These are phyloP conservation scores for Amitus sp. DNA, from an alignment of 2,888 invertebrate species.

Conservation along the genomic window DNA sequence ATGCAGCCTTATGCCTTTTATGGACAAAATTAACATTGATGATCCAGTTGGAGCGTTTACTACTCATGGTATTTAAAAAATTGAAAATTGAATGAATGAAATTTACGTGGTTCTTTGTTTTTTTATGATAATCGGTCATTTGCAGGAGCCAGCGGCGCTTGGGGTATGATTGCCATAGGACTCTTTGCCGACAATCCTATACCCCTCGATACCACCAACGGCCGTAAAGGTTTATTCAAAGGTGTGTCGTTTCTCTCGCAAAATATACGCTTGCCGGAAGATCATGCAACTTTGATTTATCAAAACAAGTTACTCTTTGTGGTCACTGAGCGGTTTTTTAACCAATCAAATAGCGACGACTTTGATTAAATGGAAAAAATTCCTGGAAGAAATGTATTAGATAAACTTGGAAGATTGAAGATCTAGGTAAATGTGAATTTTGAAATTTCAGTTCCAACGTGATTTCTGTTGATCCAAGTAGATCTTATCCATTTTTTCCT, in stretches of 20 bases:
- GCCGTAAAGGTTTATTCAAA: conserved; percentile 79
- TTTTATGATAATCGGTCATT: not conserved
- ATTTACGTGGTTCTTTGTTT: conserved; percentile 1
- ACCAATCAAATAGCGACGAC: too few species aligned
- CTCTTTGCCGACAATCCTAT: conserved; percentile 87
- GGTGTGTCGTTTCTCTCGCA: conserved; percentile 66
- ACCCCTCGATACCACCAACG: conserved; percentile 83
- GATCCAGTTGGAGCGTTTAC: conserved; percentile 93
- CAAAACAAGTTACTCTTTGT: too few species aligned
- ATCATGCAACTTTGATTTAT: too few species aligned
- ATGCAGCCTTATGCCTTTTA: conserved; percentile 76
- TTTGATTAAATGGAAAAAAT: too few species aligned
- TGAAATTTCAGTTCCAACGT: too few species aligned
- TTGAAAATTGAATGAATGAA: conserved; percentile 6
- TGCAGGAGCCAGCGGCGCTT: conserved; percentile 64
- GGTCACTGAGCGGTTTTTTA: too few species aligned
- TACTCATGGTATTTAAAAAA: conserved; percentile 75
- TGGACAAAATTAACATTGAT: conserved; percentile 83
- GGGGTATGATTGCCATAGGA: conserved; percentile 88
- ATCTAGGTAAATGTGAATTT: too few species aligned
- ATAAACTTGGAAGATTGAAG: too few species aligned
- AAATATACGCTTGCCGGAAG: too few species aligned
- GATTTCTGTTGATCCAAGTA: too few species aligned
- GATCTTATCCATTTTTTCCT: too few species aligned
- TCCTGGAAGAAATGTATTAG: too few species aligned